Base-by-base conservation (phyloP, 2,797 vertebrate genomes). In the Poeciliopsis paucimaculata region DNA sequence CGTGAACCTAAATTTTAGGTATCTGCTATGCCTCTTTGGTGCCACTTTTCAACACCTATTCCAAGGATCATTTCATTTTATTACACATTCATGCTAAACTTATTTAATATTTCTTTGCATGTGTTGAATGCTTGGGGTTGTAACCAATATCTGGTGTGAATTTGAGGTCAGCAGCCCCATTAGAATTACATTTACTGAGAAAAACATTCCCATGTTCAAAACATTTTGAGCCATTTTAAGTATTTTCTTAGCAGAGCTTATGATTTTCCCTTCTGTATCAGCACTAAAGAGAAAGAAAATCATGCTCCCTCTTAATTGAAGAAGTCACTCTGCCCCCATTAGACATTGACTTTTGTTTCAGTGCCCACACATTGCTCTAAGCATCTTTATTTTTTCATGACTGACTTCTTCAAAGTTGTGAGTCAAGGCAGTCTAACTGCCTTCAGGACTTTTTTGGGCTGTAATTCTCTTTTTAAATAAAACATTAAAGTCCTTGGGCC, bases 381-480 rank as follows among this genome's bases (percentile, higher is more conserved):
- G 87, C 64, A n/a, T 41, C n/a, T 76, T 90, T 64, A 53, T 55
- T 89, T 90, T 81, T 84, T 80, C 71, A 76, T 64, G 84, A 90
- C 77, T 82, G 68, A 91, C 84, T 84, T 87, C 45, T 72, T 78
- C 36, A 82, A 85, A 91, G 79, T 91, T 92, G 76, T 77, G 84
- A 92, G 81, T 51, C 26, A 77, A 77, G 76, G 23, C 34, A 88
- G 66, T n/a, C 60, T 89, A 84, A 80, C 72, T 1, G 68, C 84
- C 85, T 81, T 77, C 0, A 81, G 86, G 86, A 78, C 66, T 81
- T 91, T 86, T 78, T 70, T 60, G 39, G 36, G 83, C 72, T 86
- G 84, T 0, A 47, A 84, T 77, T 83, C 88, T 88, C 76, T 82
- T 85, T 78, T 87, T 93, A 83, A 92, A 93, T 92, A 87, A 92